A percentile compares a stretch with the other conserved stretches of the same genome.
Conservation (phyloP, 2,797 vertebrate species). For the Loris lydekkerianus region DNA sequence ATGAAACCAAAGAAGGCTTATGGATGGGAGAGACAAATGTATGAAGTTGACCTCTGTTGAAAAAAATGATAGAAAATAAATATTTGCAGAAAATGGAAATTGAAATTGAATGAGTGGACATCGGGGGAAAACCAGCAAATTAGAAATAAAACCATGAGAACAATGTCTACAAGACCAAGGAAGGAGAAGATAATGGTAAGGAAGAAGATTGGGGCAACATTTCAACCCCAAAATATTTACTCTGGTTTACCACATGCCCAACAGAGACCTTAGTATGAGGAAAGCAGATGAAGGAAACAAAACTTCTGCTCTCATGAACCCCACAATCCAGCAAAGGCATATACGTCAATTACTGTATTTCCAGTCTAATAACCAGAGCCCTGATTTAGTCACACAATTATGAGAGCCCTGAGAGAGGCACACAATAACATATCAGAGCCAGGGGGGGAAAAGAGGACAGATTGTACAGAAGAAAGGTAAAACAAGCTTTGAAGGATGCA, state of each 20-base stretch:
- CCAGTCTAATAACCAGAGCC: background rate
- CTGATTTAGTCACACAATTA: slow-evolving; percentile 22
- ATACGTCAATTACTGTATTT: background rate
- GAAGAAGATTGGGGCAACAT: background rate
- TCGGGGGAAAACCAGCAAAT: background rate
- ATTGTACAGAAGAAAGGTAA: slow-evolving; percentile 44
- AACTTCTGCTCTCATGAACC: background rate
- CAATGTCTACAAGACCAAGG: background rate
- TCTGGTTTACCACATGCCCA: background rate
- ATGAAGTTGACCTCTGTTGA: background rate
- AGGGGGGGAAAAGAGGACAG: slow-evolving; percentile 43
- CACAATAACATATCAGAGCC: slow-evolving; percentile 33
- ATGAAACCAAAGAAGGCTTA: background rate
- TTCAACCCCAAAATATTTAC: background rate
- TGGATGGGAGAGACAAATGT: background rate
- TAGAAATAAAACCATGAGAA: slow-evolving; percentile 44
- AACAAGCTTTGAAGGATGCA: slow-evolving; percentile 43
- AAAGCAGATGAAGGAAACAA: background rate
- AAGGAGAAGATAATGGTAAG: background rate
- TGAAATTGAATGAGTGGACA: background rate
- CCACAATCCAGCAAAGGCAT: background rate
- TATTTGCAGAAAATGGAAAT: background rate
- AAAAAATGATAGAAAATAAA: slow-evolving; percentile 29
- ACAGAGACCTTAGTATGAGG: background rate
- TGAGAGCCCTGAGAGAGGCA: background rate